Evolutionary conservation across 2,888 invertebrate genomes (phyloP).

Genomic region (Eristalis tenax): DNA sequence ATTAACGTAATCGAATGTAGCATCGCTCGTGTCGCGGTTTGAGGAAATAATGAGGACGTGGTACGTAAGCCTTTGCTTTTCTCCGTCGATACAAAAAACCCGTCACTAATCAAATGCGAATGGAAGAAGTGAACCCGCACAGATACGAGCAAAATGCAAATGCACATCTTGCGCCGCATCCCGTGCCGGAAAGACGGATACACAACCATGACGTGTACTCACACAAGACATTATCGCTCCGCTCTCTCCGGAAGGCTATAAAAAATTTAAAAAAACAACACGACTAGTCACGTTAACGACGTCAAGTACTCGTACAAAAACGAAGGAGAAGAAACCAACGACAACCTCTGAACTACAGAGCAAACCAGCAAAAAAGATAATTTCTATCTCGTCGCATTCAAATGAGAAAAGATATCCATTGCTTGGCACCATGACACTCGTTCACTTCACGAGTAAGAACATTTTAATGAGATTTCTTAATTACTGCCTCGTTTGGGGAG

Average conservation of each 20-base stretch:
- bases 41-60: not conserved
- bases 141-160: not conserved
- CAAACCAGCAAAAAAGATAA: slow-evolving; percentile 1
- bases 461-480: slow-evolving; percentile 42
- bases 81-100: not conserved
- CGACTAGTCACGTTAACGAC: not conserved
- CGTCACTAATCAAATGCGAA: too few species aligned
- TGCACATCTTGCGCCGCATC: not conserved
- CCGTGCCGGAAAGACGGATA: not conserved
- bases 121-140: not conserved
- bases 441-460: not conserved
- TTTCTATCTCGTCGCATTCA: slow-evolving; percentile 14
- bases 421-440: slow-evolving; percentile 16
- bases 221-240: not conserved
- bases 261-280: not conserved
- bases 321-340: not conserved
- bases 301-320: not conserved
- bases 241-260: slow-evolving; percentile 5
- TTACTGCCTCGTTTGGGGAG: slow-evolving; percentile 12
- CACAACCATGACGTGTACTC: not conserved
- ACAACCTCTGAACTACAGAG: not conserved
- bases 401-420: slow-evolving; percentile 23
- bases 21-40: not conserved
- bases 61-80: too few species aligned
- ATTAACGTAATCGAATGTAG: not conserved